Percentiles rank a stretch among this genome's conserved stretches.
Evolutionary conservation across 2,113 vertebrate species (phyloP).

Genomic region (Solea senegalensis): DNA sequence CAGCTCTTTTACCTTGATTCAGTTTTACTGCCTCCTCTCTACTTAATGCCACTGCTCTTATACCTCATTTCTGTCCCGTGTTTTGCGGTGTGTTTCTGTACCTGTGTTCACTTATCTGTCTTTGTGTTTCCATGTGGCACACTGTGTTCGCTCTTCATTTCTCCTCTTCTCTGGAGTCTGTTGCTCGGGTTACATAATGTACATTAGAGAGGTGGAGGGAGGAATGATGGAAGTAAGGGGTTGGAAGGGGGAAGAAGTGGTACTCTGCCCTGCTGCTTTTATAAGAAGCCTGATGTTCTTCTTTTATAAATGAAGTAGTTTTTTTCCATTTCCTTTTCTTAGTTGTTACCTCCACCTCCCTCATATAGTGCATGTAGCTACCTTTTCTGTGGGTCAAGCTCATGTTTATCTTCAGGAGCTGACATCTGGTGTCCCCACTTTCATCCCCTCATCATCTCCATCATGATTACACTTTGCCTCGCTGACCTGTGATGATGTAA

Average conservation of each 20-base stretch:
- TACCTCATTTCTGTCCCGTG: conserved; percentile 20
- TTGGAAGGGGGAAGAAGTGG: conserved; percentile 31
- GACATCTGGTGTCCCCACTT: conserved; percentile 62
- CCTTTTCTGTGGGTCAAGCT: conserved; percentile 18
- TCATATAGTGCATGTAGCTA: background rate
- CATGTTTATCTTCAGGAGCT: conserved; percentile 66
- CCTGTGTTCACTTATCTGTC: conserved; percentile 33
- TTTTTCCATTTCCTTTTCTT: conserved; percentile 2
- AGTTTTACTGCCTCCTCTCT: conserved; percentile 18
- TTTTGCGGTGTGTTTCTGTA: conserved; percentile 31
- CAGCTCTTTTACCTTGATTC: background rate
- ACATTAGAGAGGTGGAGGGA: conserved; percentile 47
- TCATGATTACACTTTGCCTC: conserved; percentile 72
- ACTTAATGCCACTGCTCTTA: conserved; percentile 24
- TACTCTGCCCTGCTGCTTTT: conserved; percentile 12
- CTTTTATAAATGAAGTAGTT: background rate
- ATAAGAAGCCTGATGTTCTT: conserved; percentile 40
- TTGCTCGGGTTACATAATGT: conserved; percentile 58
- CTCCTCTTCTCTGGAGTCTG: conserved; percentile 39
- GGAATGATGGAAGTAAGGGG: conserved; percentile 28
- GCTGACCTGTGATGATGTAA: conserved; percentile 76
- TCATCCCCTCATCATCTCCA: conserved; percentile 58
- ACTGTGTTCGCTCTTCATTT: conserved; percentile 19
- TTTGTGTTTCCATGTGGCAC: conserved; percentile 36
- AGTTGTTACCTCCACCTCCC: background rate